These are phyloP conservation scores for Naja naja DNA, from an alignment of 2,113 vertebrate genomes.

Conservation along the genomic window DNA sequence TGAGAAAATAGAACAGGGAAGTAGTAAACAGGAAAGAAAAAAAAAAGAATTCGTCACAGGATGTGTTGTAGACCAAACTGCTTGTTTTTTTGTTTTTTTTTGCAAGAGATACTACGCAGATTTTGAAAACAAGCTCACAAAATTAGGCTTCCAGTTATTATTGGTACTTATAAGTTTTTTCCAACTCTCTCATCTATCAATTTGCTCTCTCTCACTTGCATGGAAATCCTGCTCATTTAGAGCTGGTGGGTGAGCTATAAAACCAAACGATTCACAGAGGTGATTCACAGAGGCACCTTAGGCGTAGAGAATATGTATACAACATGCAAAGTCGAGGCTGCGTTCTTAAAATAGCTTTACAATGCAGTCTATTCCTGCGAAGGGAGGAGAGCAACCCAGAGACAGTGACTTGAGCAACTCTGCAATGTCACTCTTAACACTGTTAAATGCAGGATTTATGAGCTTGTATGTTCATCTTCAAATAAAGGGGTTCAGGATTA, in stretches of 20 bases:
- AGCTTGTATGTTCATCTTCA: not conserved
- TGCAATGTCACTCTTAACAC: not conserved
- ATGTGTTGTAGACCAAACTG: not conserved
- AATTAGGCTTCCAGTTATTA: not conserved
- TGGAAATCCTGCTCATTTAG: not conserved
- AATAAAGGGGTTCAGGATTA: not conserved
- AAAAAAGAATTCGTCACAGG: not conserved
- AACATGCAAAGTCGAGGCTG: not conserved
- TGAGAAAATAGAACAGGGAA: not conserved
- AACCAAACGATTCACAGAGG: not conserved
- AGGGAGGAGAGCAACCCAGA: not conserved
- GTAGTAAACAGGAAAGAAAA: not conserved
- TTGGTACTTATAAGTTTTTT: not conserved
- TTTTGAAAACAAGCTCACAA: not conserved
- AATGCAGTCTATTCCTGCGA: not conserved
- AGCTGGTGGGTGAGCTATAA: not conserved
- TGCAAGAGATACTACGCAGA: not conserved
- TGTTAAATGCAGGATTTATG: not conserved
- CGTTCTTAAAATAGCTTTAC: not conserved
- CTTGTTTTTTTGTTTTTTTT: not conserved
- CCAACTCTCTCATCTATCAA: too few relatives aligned
- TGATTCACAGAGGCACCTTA: not conserved
- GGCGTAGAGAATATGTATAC: not conserved
- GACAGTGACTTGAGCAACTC: not conserved
- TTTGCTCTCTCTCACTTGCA: too few relatives aligned